Base-by-base conservation (phyloP, 2,113 vertebrate genomes). In the Odontesthes bonariensis region DNA sequence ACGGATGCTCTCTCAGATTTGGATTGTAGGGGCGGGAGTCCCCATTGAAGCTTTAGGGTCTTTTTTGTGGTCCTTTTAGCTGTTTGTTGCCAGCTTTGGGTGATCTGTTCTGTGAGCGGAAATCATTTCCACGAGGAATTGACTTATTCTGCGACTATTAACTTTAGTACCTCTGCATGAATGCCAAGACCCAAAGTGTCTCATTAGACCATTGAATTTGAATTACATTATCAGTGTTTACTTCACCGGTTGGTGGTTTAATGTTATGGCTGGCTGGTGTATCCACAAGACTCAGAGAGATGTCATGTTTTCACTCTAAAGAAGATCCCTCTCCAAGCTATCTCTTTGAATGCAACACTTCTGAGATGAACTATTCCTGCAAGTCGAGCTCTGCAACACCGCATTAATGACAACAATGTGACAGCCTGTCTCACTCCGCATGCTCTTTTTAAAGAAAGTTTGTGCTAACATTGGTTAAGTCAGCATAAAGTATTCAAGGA, bases 361-460 rank as follows among this genome's bases (percentile, higher is more conserved):
- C 8, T 60, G 81, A 55, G 68, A 58, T 42, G 8, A 55, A 42
- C 35, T 33, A 17, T 23, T 68, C 31, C 23, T 17, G 13, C 56
- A 54, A 49, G 59, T 57, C 59, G 22, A 73, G 67, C 80, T 64
- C 73, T 38, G 13, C 57, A 68, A 69, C 66, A 56, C 20, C 22
- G 22, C 63, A 73, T 78, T 84, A 84, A 78, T 85, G 74, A 56
- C 85, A 84, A 81, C 79, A 85, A 74, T 73, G 40, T 71, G 82
- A 84, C 85, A 85, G 59, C 58, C 47, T 58, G 32, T 77, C 75
- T 84, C 60, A 56, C 51, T 72, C 51, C 44, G 31, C 44, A 4
- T 63, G 77, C 68, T 71, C 72, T 66, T 75, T 79, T 76, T 60
- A 82, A 73, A 81, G 62, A 82, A 83, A 84, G 73, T 88, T 85